Percentiles rank a stretch among this genome's conserved stretches.
Conservation (phyloP, 2,113 vertebrate genomes). For the Pachyramphus minor region DNA sequence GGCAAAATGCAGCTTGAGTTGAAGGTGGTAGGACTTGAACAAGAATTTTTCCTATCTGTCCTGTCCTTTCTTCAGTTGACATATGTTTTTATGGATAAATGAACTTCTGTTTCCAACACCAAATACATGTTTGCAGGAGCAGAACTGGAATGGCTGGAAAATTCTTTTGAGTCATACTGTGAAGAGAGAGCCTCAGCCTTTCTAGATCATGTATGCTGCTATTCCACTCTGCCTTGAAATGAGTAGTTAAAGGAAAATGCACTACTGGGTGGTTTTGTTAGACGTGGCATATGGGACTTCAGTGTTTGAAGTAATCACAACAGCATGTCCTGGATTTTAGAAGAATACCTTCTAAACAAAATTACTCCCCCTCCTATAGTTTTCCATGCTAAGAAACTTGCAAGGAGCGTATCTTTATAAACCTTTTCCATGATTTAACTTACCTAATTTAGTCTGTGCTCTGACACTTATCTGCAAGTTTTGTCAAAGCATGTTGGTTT, state of each 20-base stretch:
- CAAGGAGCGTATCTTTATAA: neutral
- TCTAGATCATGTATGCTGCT: neutral
- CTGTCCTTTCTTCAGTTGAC: neutral
- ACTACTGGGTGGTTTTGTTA: neutral
- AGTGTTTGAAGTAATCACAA: neutral
- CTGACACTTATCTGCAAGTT: neutral
- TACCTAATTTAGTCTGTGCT: neutral
- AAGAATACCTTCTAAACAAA: neutral
- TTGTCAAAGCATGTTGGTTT: neutral
- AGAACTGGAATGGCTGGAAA: neutral
- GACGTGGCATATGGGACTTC: neutral
- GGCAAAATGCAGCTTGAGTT: neutral
- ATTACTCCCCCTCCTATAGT: neutral
- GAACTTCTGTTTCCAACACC: neutral
- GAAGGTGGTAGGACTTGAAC: neutral
- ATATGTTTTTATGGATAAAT: neutral
- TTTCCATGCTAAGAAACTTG: neutral
- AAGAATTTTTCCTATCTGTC: neutral
- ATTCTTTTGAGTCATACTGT: neutral
- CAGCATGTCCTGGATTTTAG: neutral
- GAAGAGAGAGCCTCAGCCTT: neutral
- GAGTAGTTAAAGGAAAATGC: neutral
- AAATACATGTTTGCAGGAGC: neutral
- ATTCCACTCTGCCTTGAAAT: neutral
- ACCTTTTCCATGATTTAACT: neutral